These are phyloP conservation scores for Anguilla megastoma DNA, from an alignment of 2,797 vertebrate species.

Conservation along the genomic window DNA sequence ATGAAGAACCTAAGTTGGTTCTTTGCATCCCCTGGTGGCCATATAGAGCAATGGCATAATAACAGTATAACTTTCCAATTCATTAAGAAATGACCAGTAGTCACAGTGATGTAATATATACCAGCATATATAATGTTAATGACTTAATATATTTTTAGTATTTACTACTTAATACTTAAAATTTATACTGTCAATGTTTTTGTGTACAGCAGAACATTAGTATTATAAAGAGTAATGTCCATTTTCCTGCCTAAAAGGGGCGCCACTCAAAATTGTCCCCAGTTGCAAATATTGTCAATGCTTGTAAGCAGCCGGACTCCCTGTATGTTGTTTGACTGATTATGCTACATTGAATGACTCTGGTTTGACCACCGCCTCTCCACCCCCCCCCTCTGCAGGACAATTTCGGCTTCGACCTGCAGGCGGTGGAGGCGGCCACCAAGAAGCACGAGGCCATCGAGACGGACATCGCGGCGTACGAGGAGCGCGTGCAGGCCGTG, in stretches of 20 bases:
- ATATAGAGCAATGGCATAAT: constrained; percentile 15
- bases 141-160: background rate
- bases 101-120: background rate
- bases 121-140: background rate
- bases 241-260: background rate
- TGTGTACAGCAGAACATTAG: background rate
- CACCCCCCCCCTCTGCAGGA: constrained; percentile 68
- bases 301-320: background rate
- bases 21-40: constrained; percentile 44
- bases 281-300: background rate
- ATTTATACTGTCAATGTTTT: background rate
- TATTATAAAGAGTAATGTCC: background rate
- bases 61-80: background rate
- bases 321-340: background rate
- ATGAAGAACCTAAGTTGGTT: constrained; percentile 18
- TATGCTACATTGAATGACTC: background rate
- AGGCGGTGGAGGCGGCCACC: constrained; percentile 89
- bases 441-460: constrained; percentile 96
- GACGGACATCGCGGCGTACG: constrained; percentile 90
- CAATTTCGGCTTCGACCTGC: constrained; percentile 94
- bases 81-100: background rate
- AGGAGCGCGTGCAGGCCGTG: constrained; percentile 91
- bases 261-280: background rate
- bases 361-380: background rate
- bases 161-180: background rate